Percentiles rank a stretch among this genome's conserved stretches.
Evolutionary conservation across 92 coral and sea anemone genomes (phyloP).

Genomic region (Phymanthus crucifer): DNA sequence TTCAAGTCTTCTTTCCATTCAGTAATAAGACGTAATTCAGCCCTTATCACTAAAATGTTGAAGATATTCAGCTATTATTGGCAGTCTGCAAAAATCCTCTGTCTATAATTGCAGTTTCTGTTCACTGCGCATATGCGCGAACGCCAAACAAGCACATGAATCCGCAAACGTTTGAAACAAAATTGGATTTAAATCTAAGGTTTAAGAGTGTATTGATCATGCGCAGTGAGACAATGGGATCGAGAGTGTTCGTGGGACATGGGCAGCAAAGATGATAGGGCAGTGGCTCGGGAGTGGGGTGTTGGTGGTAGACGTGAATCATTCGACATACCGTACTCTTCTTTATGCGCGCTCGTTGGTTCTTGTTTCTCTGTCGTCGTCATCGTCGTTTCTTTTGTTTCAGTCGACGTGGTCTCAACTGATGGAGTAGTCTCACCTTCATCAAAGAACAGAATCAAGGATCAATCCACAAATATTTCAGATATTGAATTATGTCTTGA

Average conservation of each 20-base stretch:
- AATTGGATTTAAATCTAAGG: no score
- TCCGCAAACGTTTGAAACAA: no score
- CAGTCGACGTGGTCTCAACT: not conserved
- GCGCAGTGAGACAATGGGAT: not conserved
- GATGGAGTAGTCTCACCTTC: not conserved
- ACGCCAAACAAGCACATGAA: no score
- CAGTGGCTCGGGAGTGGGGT: no score
- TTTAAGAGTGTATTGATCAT: no score
- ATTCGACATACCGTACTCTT: not conserved
- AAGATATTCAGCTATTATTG: no score
- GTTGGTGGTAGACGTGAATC: not conserved
- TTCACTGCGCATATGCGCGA: no score
- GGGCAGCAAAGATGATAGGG: not conserved
- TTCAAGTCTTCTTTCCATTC: not conserved
- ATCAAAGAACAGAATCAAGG: not conserved
- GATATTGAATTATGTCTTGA: not conserved
- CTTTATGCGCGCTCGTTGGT: not conserved
- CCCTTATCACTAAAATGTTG: no score
- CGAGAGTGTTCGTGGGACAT: not conserved
- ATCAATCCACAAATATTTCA: not conserved
- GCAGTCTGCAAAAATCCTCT: no score
- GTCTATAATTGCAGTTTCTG: no score
- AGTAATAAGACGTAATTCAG: no score
- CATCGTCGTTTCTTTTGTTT: not conserved
- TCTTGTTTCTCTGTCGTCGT: not conserved